phyloP scores from a whole-genome alignment of 2,113 vertebrate genomes.

The Clupea harengus region DNA sequence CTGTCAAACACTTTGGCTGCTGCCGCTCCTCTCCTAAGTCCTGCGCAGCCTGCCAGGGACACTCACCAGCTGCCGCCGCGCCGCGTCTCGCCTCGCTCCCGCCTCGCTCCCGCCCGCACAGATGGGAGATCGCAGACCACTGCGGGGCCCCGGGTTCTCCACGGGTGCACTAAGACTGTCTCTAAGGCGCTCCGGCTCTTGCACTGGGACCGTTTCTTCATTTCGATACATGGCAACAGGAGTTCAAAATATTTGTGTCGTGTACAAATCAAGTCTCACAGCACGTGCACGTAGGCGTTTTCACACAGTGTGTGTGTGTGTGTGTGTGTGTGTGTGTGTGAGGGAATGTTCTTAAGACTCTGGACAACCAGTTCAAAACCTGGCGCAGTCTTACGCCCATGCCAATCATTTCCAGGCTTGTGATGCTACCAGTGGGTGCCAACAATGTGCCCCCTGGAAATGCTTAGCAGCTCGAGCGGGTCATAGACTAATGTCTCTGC shows the following conservation, averaged over 20 bases:
- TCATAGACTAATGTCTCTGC: background rate
- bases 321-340: background rate
- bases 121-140: background rate
- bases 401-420: background rate
- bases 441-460: conserved; percentile 9
- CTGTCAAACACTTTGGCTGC: conserved; percentile 8
- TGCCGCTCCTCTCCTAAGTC: conserved; percentile 14
- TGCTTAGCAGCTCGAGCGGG: background rate
- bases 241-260: background rate
- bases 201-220: background rate
- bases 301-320: background rate
- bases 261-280: background rate
- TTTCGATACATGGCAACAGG: background rate
- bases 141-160: background rate
- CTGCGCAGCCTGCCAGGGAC: conserved; percentile 12
- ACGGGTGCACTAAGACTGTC: background rate
- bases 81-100: no score
- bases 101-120: background rate
- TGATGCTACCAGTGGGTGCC: background rate
- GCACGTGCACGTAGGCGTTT: background rate
- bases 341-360: background rate
- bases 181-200: background rate
- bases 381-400: background rate
- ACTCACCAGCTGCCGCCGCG: background rate
- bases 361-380: background rate